Percentiles rank a stretch among this genome's conserved stretches.
Conservation (phyloP, 1,140 invertebrate species). For the Procambarus clarkii region DNA sequence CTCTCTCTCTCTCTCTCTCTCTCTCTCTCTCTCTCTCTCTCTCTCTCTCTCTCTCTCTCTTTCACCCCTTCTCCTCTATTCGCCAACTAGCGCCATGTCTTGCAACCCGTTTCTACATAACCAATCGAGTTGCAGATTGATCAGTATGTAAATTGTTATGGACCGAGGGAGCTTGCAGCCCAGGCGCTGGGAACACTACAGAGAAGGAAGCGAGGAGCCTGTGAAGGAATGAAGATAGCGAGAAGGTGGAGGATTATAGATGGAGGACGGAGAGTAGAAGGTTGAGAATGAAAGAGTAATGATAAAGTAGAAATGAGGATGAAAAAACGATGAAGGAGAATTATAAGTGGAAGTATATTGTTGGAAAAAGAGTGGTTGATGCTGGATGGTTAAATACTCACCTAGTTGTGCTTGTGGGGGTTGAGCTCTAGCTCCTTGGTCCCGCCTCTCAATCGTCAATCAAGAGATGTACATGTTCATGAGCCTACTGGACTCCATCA, state of each 20-base stretch:
- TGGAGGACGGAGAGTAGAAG: neutral
- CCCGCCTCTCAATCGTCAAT: too few species aligned
- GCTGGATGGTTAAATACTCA: too few species aligned
- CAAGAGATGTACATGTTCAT: too few species aligned
- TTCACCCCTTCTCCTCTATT: constrained; percentile 2
- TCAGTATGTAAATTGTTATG: constrained; percentile 63
- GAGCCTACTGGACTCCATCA: too few species aligned
- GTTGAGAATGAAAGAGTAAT: neutral
- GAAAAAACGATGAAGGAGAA: neutral
- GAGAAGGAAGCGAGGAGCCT: neutral
- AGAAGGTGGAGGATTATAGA: neutral
- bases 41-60: constrained; percentile 21
- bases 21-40: constrained; percentile 19
- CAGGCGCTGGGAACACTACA: neutral
- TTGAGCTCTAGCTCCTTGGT: too few species aligned
- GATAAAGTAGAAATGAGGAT: neutral
- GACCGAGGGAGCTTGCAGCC: neutral
- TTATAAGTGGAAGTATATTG: neutral
- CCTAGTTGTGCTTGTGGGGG: too few species aligned
- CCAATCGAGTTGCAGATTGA: constrained; percentile 59
- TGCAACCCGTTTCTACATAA: constrained; percentile 33
- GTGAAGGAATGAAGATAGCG: neutral
- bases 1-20: constrained; percentile 17
- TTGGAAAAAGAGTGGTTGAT: too few species aligned
- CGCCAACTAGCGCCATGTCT: neutral